phyloP scores from a whole-genome alignment of 2,888 invertebrate species.

The Watsonalla binaria region DNA sequence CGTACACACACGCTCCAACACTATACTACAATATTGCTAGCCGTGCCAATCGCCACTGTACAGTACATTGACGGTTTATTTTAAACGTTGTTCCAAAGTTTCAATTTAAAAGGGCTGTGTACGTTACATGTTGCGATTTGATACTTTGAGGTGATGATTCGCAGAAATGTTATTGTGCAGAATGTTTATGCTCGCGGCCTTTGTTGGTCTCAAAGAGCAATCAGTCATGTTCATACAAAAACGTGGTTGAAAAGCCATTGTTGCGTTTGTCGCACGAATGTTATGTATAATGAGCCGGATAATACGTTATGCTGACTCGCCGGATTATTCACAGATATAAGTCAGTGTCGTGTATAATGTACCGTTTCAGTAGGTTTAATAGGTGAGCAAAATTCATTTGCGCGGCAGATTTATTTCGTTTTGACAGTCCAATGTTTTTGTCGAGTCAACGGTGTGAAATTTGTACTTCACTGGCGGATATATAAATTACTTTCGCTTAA shows the following conservation, averaged over 20 bases:
- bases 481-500: too few relatives aligned
- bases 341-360: constrained; percentile 47
- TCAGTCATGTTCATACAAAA: constrained; percentile 71
- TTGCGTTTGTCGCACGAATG: constrained; percentile 41
- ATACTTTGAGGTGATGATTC: constrained; percentile 5
- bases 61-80: constrained; percentile 26
- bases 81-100: neutral
- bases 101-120: constrained; percentile 19
- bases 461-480: too few relatives aligned
- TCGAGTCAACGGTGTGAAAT: too few relatives aligned
- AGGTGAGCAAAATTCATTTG: constrained; percentile 27
- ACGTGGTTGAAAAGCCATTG: constrained; percentile 60
- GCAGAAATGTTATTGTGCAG: constrained; percentile 41
- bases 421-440: neutral
- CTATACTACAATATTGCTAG: constrained; percentile 16
- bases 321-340: constrained; percentile 55
- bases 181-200: constrained; percentile 62
- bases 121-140: constrained; percentile 4
- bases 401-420: neutral
- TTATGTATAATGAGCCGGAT: constrained; percentile 41
- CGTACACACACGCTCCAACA: constrained; percentile 49
- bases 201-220: constrained; percentile 63
- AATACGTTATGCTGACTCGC: constrained; percentile 43
- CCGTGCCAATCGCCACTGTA: constrained; percentile 9
- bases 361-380: constrained; percentile 44